Base-by-base conservation (phyloP, 2,113 vertebrate species). In the Muntiacus muntjak region DNA sequence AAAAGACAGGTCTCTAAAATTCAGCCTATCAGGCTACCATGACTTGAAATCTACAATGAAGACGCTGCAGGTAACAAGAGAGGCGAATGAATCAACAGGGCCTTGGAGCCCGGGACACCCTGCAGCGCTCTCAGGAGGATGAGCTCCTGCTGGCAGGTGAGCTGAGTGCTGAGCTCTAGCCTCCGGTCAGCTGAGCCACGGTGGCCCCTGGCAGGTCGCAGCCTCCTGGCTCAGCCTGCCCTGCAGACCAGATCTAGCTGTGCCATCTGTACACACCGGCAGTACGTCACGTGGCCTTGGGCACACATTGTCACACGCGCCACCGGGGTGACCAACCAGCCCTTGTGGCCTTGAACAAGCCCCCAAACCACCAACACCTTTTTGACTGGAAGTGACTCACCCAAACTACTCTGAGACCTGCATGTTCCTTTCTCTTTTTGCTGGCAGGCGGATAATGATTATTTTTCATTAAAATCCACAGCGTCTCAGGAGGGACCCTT, bases 71-170 rank as follows among this genome's bases (percentile, higher is more conserved):
- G 78, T 45, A 57, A 64, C 57, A 54, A 6, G 45, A 62, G 55
- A 76, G 19, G 14, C 47, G 52, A 74, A 12, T 19, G 14, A 40
- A 21, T 30, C 33, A 52, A 45, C 33, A 21, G 81, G 40, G 40
- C 52, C 25, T 5, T 0, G 30, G 62, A 25, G 30, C 28, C 30
- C 1, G 47, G 36, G 16, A 16, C 0, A 0, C 5, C 23, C 0
- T 26, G 60, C 40, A 55, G 43, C 16, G 57, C 11, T 7, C 12
- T 36, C 15, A 15, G 57, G 54, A 12, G 30, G 43, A 47, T 9
- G 13, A 55, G 26, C 14, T 2, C 43, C 17, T 40, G 62, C 11
- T 45, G 28, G 43, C 28, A 30, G 81, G 8, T 6, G 10, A 78
- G 25, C 17, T 4, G 57, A 28, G 19, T 1, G 0, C 40, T 62